Base-by-base conservation (phyloP, 2,888 invertebrate genomes). In the Cephus pygmeus region DNA sequence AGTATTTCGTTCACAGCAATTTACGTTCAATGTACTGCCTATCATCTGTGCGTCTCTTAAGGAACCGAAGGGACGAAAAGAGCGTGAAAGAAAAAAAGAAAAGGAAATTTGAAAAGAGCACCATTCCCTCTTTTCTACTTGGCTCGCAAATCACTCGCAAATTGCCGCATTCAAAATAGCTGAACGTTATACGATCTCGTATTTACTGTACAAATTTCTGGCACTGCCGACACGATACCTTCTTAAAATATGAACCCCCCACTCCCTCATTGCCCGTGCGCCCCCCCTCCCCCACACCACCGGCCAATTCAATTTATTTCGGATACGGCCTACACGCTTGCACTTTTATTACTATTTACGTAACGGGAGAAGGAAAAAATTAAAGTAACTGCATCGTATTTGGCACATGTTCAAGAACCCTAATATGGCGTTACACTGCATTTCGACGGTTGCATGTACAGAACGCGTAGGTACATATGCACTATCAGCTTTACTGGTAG, bases 391-490 rank as follows among this genome's bases (percentile, higher is more conserved):
- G 79, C 82, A 80, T 78, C 83, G 85, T 82, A 84, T 83, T 87
- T 87, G 87, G 87, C 87, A 83, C 79, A 76, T 81, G 85, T 87
- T 87, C 87, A 86, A 85, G 81, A 81, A 76, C 79, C 82, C 81
- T 83, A 83, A 82, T 79, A 81, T 80, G 79, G 83, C 84, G 56
- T 56, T 56, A 56, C 56, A 56, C 56, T 56, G 56, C 56, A 56
- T 56, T 23, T 56, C 56, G 56, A 23, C 56, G 56, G 56, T 23
- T 56, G 23, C 23, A 56, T 6, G 23, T 3, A 56, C 23, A 23
- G 56, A 56, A 23, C 56, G 6, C 2, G 56, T 56, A 56, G 23
- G 9, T 56, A 56, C 56, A 56, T 9, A 23, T 56, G 56, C 23
- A 56, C 23, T 56, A 23, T 56, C 15, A 9, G 56, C 23, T 56